A percentile compares a stretch with the other conserved stretches of the same genome.
These are phyloP conservation scores for Lypha dubia DNA, from an alignment of 2,888 invertebrate genomes.

Conservation along the genomic window DNA sequence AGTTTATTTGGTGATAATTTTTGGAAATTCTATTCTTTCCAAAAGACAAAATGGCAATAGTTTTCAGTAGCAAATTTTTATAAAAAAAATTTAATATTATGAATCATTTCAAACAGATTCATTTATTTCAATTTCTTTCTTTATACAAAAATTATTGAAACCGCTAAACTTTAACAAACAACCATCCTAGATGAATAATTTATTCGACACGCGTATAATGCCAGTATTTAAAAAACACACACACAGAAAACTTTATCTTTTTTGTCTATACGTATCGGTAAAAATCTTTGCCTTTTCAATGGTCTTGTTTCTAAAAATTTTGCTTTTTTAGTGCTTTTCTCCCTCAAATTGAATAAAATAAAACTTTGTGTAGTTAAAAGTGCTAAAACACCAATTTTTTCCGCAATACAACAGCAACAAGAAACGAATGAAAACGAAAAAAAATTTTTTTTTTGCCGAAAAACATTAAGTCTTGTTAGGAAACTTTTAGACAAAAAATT, in stretches of 20 bases:
- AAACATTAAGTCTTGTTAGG: slow-evolving; percentile 37
- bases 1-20: too few species aligned
- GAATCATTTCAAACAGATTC: too few species aligned
- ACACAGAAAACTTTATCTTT: slow-evolving; percentile 19
- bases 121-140: too few species aligned
- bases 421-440: neutral
- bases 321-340: slow-evolving; percentile 21
- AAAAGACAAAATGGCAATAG: too few species aligned
- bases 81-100: too few species aligned
- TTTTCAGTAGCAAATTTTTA: too few species aligned
- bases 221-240: too few species aligned
- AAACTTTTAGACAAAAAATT: slow-evolving; percentile 33
- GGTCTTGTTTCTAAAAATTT: slow-evolving; percentile 7
- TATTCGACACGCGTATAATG: slow-evolving; percentile 19
- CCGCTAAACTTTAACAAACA: too few species aligned
- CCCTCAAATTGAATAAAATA: slow-evolving; percentile 29
- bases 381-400: slow-evolving; percentile 52
- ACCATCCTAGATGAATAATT: neutral
- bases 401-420: slow-evolving; percentile 7
- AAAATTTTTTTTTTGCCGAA: slow-evolving; percentile 5
- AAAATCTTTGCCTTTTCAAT: slow-evolving; percentile 8
- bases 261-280: neutral
- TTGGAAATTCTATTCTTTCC: too few species aligned
- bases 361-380: slow-evolving; percentile 25
- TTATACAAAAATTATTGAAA: too few species aligned